Conservation (phyloP, 2,888 invertebrate species). For the Netelia virgata region DNA sequence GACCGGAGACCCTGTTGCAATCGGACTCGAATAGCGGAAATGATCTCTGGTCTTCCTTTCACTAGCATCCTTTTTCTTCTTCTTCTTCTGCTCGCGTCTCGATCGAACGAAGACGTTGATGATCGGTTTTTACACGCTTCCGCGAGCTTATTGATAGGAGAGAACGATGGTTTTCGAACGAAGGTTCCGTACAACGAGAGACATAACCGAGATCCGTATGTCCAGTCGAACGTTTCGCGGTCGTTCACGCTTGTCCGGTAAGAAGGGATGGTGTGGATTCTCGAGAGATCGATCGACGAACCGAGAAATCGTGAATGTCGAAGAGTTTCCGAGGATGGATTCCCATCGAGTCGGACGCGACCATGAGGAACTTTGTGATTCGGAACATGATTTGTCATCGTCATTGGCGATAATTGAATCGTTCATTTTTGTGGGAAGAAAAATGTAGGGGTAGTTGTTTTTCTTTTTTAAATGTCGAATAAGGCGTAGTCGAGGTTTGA, state of each 20-base stretch:
- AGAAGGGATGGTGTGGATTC: not conserved
- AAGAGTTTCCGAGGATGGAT: no score
- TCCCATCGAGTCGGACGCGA: not conserved
- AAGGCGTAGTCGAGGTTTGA: not conserved
- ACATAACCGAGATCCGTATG: constrained; percentile 3
- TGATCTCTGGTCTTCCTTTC: not conserved
- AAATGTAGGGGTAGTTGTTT: not conserved
- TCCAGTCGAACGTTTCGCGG: constrained; percentile 34
- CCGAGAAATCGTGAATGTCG: not conserved
- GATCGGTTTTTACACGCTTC: constrained; percentile 51
- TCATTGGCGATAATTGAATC: not conserved
- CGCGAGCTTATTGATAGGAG: constrained; percentile 51
- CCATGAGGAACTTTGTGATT: not conserved
- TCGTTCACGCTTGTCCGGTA: not conserved
- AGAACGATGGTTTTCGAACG: constrained; percentile 48
- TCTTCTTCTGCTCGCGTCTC: constrained; percentile 3
- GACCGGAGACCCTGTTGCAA: not conserved
- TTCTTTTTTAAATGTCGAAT: not conserved
- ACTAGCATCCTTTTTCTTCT: not conserved
- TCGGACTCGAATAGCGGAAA: constrained; percentile 40
- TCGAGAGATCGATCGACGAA: constrained; percentile 2
- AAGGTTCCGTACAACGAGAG: constrained; percentile 5
- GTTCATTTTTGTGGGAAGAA: not conserved
- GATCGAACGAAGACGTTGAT: constrained; percentile 50
- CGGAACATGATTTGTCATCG: not conserved